Evolutionary conservation across 2,797 vertebrate genomes (phyloP), one percentile per base, ranked within the genome.

Genomic region (Etheostoma nigrum): DNA sequence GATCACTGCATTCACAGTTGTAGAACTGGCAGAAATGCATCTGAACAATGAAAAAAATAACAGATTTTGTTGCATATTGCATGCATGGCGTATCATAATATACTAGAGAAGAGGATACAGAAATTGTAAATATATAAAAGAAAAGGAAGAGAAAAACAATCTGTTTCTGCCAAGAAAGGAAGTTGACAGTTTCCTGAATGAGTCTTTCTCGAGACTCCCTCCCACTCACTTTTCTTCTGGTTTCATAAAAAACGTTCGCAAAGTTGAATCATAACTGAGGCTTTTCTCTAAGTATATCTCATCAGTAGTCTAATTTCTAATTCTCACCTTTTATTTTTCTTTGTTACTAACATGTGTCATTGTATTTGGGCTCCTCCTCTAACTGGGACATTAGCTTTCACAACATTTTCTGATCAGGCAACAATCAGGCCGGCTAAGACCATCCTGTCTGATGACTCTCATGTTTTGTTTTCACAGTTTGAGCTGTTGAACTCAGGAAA

Each of bases 151-250:
- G 11, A 19, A 40, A 3, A 58, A 79, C 27, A 64, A 80, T 36
- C 5, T 64, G 72, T 59, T 58, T 68, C 25, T 49, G 6, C 71
- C 55, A 59, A 71, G 84, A 58, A 12, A 88, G 89, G 84, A 88
- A 89, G 88, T 85, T 15, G 68, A 55, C 27, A 0, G 78, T 40
- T 86, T 89, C 84, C 79, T 89, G 68, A 70, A 58, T 4, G 36
- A 1, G 47, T 71, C 55, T 88, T 88, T 85, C 84, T 82, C 60
- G 82, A 86, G 48, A 65, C 74, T 71, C 21, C 48, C 62, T 74
- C 74, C 61, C 75, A 25, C 70, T 58, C 53, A 5, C 4, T 5
- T 51, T 74, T 61, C 25, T 68, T 48, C 62, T 51, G 42, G 42
- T 70, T 76, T 78, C 51, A 74, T 45, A 67, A 74, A 74, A 84